phyloP scores from a whole-genome alignment of 64 coral and sea anemone genomes.

The Actinia equina region DNA sequence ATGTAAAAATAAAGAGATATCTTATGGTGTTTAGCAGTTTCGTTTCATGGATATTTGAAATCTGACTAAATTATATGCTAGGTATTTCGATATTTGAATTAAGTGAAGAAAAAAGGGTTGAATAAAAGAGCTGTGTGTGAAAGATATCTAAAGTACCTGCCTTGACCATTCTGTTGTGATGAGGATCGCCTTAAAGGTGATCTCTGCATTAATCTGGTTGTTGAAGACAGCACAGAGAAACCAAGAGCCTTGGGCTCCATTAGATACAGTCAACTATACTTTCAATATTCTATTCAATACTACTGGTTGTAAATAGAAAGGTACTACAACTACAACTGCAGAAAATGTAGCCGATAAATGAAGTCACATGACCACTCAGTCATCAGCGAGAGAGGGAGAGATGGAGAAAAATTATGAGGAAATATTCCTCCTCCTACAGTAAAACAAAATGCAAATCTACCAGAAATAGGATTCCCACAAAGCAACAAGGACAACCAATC shows the following conservation, averaged over 20 bases:
- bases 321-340: background rate
- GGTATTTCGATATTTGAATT: background rate
- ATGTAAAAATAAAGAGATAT: background rate
- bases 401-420: background rate
- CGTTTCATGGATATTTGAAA: background rate
- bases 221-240: background rate
- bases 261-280: background rate
- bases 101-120: background rate
- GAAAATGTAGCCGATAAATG: background rate
- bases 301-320: background rate
- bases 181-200: background rate
- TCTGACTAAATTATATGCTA: background rate
- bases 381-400: slow-evolving; percentile 16
- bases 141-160: slow-evolving; percentile 57
- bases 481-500: slow-evolving; percentile 68
- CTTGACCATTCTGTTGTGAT: slow-evolving; percentile 85
- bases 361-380: slow-evolving; percentile 30
- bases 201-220: slow-evolving; percentile 5
- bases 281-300: background rate
- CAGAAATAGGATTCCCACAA: slow-evolving; percentile 46
- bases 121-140: background rate
- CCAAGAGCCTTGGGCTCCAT: slow-evolving; percentile 19
- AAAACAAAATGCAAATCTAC: slow-evolving; percentile 82
- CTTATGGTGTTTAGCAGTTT: background rate
- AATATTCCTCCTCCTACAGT: background rate